These are phyloP conservation scores for Phoenoteleia sp. DNA, from an alignment of 2,888 invertebrate species.

Conservation along the genomic window DNA sequence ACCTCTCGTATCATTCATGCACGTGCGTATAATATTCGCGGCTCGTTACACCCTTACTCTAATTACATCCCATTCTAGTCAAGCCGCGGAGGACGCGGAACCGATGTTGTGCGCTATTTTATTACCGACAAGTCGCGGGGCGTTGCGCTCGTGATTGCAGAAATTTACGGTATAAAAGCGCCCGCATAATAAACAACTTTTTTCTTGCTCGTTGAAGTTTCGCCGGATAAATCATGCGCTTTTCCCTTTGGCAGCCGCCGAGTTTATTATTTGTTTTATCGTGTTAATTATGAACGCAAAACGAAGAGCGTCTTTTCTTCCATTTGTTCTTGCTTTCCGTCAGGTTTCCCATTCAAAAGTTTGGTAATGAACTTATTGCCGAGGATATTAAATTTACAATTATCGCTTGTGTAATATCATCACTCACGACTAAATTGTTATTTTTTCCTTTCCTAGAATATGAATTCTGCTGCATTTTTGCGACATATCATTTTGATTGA, in stretches of 20 bases:
- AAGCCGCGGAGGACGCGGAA: constrained; percentile 64
- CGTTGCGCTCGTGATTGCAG: constrained; percentile 26
- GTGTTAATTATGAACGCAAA: constrained; percentile 12
- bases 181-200: constrained; percentile 16
- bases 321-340: too few relatives aligned
- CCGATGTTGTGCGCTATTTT: constrained; percentile 56
- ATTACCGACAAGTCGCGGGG: constrained; percentile 41
- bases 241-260: not conserved
- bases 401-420: constrained; percentile 30
- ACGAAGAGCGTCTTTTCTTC: not conserved
- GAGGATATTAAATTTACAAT: constrained; percentile 2
- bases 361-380: not conserved
- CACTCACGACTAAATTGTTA: constrained; percentile 33
- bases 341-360: not conserved
- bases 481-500: constrained; percentile 15
- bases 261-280: constrained; percentile 21
- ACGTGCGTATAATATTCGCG: constrained; percentile 72
- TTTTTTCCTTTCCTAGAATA: constrained; percentile 8
- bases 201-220: not conserved
- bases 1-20: constrained; percentile 65
- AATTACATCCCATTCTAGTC: constrained; percentile 64
- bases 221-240: not conserved
- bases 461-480: constrained; percentile 12
- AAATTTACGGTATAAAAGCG: constrained; percentile 36
- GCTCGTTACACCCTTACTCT: constrained; percentile 72